Base-by-base conservation (phyloP, 2,797 vertebrate species). In the Crypturellus tataupa region DNA sequence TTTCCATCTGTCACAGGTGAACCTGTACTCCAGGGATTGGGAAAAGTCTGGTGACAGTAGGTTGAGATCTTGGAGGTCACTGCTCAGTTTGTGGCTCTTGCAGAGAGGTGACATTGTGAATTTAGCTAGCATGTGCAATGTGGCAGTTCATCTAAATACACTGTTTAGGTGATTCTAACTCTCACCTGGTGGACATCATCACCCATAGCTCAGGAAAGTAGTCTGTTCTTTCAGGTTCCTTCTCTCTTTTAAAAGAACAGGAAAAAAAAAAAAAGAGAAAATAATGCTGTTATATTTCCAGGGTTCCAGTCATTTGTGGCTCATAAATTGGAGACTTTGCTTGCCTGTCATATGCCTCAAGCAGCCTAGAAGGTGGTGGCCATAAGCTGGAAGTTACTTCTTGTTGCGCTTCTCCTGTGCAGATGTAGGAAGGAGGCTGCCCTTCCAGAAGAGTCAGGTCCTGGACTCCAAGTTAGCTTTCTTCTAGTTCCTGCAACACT, bases 291-390 rank as follows among this genome's bases (percentile, higher is more conserved):
- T 80, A 19, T 19, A 71, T 83, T 60, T 68, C 62, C 85, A 90
- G 87, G 33, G 47, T 80, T 79, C 24, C 68, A 31, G 68, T 42
- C 78, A 68, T 76, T 47, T 0, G 10, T 81, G 77, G 24, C 63
- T 91, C 80, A 87, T 85, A 2, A 85, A 93, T 51, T 33, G 20
- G 4, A 71, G 37, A n/a, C 37, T 89, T 78, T 77, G 4, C 69
- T 78, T 78, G 35, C 51, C 23, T 33, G 83, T 60, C 33, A 80
- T 75, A 71, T 8, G 4, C 63, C 89, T 58, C 80, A 78, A 60
- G 58, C 73, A 84, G 37, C 63, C 40, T 65, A 64, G 67, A 56
- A 90, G 62, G 44, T 10, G 44, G 27, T 55, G 55, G 12, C 12
- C 85, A 58, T 42, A 70, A 65, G 27, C 53, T n/a, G 58, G 46